Evolutionary conservation across 2,797 vertebrate genomes (phyloP), one percentile per base, ranked within the genome.

Genomic region (Darevskia nairensis): DNA sequence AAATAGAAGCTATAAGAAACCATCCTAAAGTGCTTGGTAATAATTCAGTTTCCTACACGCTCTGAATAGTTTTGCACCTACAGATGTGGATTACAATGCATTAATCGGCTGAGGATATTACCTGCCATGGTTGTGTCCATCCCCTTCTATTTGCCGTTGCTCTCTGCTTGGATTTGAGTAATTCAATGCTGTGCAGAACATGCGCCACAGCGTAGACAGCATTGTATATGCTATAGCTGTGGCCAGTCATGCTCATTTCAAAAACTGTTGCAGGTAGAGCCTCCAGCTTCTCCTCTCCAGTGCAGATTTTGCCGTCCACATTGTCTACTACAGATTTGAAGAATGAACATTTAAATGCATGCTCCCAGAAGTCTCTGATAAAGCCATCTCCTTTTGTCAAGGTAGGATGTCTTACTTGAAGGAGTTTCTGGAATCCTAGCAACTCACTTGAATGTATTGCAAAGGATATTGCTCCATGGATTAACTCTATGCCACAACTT

Each of bases 211-310:
- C 85, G 29, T 86, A 35, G 64, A 69, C 64, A 17, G 85, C 85
- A 39, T 79, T 86, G 61, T 86, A 86, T 21, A 86, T 86, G 10
- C 64, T 69, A 23, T 86, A 86, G 44, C 85, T 80, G 66, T 80
- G 85, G 46, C n/a, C 66, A 21, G 77, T 86, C 85, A 86, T 86
- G 23, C 25, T 55, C 66, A 59, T 80, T 86, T 86, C 85, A 80
- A 86, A 86, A 80, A 86, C 32, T 3, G 66, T 71, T 3, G 21
- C 44, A 39, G 85, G 76, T 5, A 86, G 64, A 35, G 29, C 55
- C 25, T 27, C 64, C 8, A 86, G 64, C 11, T 79, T 50, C 44
- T 86, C 85, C 8, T 86, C 17, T 17, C 44, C 76, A 29, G 77
- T 86, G 17, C 85, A 86, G 2, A 10, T 7, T 59, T 71, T 35